Conservation (phyloP, 2,888 invertebrate genomes). For the Dioctria rufipes region DNA sequence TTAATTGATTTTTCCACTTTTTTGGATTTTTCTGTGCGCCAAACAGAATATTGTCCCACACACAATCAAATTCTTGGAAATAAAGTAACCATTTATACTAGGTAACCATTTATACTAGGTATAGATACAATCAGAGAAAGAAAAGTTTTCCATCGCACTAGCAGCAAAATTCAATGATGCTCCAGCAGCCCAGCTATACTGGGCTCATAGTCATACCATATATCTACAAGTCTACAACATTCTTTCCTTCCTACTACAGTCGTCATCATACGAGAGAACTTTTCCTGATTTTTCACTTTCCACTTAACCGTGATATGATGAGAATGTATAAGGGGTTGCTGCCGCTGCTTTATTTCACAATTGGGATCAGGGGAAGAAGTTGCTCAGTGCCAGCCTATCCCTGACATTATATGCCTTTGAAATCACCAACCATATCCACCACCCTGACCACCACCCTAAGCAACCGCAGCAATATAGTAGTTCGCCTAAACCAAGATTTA, state of each 20-base stretch:
- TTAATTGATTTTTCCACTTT: conserved; percentile 65
- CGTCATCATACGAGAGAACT: conserved; percentile 42
- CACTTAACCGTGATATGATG: conserved; percentile 34
- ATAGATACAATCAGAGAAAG: conserved; percentile 61
- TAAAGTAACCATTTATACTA: not conserved
- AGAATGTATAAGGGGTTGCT: conserved; percentile 33
- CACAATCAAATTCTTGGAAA: conserved; percentile 29
- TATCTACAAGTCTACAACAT: too few relatives aligned
- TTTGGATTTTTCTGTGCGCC: conserved; percentile 61
- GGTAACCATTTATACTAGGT: too few relatives aligned
- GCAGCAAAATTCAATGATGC: not conserved
- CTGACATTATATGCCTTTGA: conserved; percentile 22
- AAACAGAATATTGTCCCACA: conserved; percentile 60
- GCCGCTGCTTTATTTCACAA: not conserved
- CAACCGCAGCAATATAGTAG: not conserved
- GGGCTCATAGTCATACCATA: too few relatives aligned
- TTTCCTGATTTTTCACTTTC: conserved; percentile 52
- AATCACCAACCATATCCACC: not conserved
- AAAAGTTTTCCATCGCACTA: conserved; percentile 60
- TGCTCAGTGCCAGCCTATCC: conserved; percentile 1
- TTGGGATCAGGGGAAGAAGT: conserved; percentile 33
- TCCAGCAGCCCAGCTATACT: too few relatives aligned
- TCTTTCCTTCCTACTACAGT: not conserved
- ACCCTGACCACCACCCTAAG: conserved; percentile 4
- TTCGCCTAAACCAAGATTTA: not conserved